These are phyloP conservation scores for Melanchra persicariae DNA, from an alignment of 2,888 invertebrate genomes.

Conservation along the genomic window DNA sequence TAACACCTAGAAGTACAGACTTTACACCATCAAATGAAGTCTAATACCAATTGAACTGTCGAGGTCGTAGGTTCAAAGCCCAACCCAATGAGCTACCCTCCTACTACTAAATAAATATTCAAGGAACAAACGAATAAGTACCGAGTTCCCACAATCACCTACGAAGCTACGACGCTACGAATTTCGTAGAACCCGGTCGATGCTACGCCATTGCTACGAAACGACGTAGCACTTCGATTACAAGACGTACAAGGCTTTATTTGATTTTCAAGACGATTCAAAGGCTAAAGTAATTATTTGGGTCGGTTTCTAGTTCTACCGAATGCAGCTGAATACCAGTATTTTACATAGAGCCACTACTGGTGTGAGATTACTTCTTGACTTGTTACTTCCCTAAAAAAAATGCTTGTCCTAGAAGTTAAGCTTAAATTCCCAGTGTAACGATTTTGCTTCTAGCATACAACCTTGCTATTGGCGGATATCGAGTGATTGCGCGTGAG, in stretches of 20 bases:
- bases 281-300: neutral
- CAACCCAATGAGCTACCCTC: slow-evolving; percentile 7
- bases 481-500: no score
- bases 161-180: slow-evolving; percentile 43
- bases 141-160: slow-evolving; percentile 23
- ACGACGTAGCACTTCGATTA: slow-evolving; percentile 31
- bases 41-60: neutral
- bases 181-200: slow-evolving; percentile 44
- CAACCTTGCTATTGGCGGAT: no score
- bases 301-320: neutral
- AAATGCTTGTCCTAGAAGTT: no score
- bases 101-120: slow-evolving; percentile 22
- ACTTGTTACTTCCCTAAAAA: no score
- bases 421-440: no score
- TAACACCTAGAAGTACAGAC: neutral
- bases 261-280: slow-evolving; percentile 16
- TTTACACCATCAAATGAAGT: neutral
- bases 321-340: neutral
- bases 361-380: no score
- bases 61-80: slow-evolving; percentile 20
- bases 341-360: neutral
- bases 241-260: neutral
- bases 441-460: no score
- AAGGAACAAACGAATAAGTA: neutral
- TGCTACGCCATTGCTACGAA: slow-evolving; percentile 52